Conservation (phyloP, 2,113 vertebrate genomes). For the Phalacrocorax aristotelis region DNA sequence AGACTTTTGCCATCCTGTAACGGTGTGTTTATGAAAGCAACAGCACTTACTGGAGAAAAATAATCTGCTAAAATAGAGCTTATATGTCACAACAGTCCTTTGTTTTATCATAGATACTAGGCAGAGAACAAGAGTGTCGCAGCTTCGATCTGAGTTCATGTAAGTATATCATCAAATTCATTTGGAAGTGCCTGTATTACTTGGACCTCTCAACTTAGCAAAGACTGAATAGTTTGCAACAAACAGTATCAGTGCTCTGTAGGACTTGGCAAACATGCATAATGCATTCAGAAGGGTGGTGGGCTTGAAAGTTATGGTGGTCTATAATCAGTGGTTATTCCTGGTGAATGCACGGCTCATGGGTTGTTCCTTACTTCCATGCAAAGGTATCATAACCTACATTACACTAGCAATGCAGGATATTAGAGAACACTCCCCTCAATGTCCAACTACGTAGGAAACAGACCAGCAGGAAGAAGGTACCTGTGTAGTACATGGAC, state of each 20-base stretch:
- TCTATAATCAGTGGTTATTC: background rate
- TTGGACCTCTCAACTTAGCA: background rate
- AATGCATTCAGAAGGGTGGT: background rate
- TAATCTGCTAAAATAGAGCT: background rate
- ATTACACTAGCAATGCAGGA: rapidly evolving
- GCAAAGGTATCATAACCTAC: background rate
- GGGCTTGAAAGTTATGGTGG: background rate
- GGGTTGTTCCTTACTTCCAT: background rate
- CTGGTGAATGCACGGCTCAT: background rate
- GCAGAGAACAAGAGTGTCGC: background rate
- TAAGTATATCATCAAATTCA: background rate
- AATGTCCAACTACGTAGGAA: background rate
- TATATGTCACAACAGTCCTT: background rate
- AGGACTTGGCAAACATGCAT: background rate
- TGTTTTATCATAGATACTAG: background rate
- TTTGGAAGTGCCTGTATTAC: background rate
- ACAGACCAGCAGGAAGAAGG: background rate
- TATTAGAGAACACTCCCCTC: background rate
- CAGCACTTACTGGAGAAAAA: background rate
- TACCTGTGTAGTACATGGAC: background rate
- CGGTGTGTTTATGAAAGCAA: background rate
- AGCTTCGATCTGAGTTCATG: background rate
- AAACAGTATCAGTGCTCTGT: background rate
- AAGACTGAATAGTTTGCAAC: background rate
- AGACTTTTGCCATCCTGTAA: background rate